These are phyloP conservation scores for Pocillopora damicornis DNA, from an alignment of 64 coral and sea anemone species.

Conservation along the genomic window DNA sequence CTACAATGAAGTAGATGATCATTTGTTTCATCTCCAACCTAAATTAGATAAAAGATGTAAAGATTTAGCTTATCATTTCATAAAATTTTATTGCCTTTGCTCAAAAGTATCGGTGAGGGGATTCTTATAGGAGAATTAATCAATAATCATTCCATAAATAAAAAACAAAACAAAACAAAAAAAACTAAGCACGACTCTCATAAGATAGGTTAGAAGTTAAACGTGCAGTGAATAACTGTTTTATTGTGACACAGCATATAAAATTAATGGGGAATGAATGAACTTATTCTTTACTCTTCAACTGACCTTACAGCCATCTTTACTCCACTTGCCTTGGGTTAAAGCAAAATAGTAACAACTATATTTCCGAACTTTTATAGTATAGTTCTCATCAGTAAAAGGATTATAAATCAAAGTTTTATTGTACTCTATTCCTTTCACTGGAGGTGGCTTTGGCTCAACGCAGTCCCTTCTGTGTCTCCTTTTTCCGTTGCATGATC, in stretches of 20 bases:
- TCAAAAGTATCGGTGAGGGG: no score
- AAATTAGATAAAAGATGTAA: neutral
- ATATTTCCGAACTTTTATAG: conserved; percentile 1
- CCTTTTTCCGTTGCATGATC: conserved; percentile 15
- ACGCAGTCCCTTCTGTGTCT: conserved; percentile 24
- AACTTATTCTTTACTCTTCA: neutral
- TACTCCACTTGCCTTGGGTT: conserved; percentile 18
- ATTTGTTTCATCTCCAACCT: conserved; percentile 64
- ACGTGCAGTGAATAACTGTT: no score
- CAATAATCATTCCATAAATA: neutral
- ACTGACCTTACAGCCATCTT: conserved; percentile 19
- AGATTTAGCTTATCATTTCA: neutral
- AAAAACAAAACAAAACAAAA: no score
- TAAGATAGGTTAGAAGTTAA: no score
- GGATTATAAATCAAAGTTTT: conserved; percentile 14
- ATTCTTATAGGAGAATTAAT: neutral
- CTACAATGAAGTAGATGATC: conserved; percentile 43
- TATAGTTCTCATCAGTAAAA: conserved; percentile 16
- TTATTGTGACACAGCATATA: no score
- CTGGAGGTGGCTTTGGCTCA: conserved; percentile 30
- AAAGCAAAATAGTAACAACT: conserved; percentile 28
- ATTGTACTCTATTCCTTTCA: neutral
- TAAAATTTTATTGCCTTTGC: no score
- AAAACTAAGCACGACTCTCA: no score
- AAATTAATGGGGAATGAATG: neutral